Base-by-base conservation (phyloP, 2,113 vertebrate species). In the Prietella phreatophila region DNA sequence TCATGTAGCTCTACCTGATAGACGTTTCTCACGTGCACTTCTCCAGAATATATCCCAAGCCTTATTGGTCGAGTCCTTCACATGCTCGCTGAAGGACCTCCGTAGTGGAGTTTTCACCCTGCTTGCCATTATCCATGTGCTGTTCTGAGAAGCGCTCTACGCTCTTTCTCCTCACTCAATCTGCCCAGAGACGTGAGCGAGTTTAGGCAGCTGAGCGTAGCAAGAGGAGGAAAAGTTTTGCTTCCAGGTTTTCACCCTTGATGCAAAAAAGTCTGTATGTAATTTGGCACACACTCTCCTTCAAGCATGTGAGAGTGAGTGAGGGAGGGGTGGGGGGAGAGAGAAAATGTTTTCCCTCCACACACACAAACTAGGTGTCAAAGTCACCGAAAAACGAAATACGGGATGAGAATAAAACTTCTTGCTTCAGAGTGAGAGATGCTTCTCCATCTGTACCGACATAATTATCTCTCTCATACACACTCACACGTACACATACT, bases 31-130 rank as follows among this genome's bases (percentile, higher is more conserved):
- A 89, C 96, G 93, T 78, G 94, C 73, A 0, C 93, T 95, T 91
- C 91, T 97, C 96, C 97, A 97, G 94, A 97, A 95, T 83, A 91
- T 91, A 0, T 96, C 96, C 96, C 95, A 95, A 7, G 94, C 95
- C 90, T 92, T 95, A 94, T 95, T 93, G 91, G 92, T 91, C 67
- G 96, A 96, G 92, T 93, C 93, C 84, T 95, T 91, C 25, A 96
- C 92, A 15, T 96, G 96, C 81, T 96, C 94, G 17, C 97, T 97
- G 92, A 97, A 96, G 86, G 96, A 96, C 67, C 96, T 92, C 86
- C 94, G 92, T 88, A 96, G 94, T 0, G 47, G 90, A 63, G 91
- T 79, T 85, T 95, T 95, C 2, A 84, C 85, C 0, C 0, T 56
- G 1, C 85, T 91, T 30, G 93, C 94, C 96, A 96, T 95, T 47